These are phyloP conservation scores for Petrocephalus sullivani DNA, from an alignment of 2,797 vertebrate genomes.

Conservation along the genomic window DNA sequence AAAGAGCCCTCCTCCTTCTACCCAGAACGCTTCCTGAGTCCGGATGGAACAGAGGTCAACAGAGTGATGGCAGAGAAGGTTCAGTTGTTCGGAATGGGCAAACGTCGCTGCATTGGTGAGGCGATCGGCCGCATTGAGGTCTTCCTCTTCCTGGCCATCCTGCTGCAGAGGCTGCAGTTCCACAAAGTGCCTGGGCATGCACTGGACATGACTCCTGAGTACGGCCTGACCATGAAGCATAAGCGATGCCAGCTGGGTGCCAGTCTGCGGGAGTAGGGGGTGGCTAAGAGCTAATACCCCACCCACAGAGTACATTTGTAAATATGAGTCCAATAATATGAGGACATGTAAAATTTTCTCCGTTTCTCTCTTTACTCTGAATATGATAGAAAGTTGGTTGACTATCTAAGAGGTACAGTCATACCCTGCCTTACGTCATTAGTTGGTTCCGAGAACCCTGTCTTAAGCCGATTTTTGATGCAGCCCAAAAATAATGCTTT, in stretches of 20 bases:
- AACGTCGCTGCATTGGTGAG: conserved; percentile 84
- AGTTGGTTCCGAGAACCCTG: no score
- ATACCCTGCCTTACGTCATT: no score
- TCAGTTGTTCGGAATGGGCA: conserved; percentile 88
- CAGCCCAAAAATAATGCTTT: no score
- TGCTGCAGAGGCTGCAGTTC: conserved; percentile 72
- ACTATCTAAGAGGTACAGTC: not conserved
- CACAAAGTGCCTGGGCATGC: conserved; percentile 26
- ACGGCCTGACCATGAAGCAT: conserved; percentile 62
- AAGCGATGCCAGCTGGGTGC: conserved; percentile 52
- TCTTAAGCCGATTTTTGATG: no score
- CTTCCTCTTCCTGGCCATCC: conserved; percentile 78
- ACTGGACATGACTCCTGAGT: conserved; percentile 59
- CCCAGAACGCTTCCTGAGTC: conserved; percentile 77
- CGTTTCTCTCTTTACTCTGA: not conserved
- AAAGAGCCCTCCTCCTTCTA: conserved; percentile 78
- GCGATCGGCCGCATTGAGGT: conserved; percentile 82
- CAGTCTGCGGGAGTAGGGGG: conserved; percentile 35
- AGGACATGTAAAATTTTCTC: not conserved
- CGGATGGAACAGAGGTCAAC: conserved; percentile 68
- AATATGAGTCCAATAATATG: not conserved
- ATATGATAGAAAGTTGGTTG: not conserved
- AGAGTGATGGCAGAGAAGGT: conserved; percentile 73
- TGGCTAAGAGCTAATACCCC: not conserved
- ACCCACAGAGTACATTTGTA: not conserved